These are phyloP conservation scores for Lumbricus terrestris DNA, from an alignment of 2,888 invertebrate species.

Conservation along the genomic window DNA sequence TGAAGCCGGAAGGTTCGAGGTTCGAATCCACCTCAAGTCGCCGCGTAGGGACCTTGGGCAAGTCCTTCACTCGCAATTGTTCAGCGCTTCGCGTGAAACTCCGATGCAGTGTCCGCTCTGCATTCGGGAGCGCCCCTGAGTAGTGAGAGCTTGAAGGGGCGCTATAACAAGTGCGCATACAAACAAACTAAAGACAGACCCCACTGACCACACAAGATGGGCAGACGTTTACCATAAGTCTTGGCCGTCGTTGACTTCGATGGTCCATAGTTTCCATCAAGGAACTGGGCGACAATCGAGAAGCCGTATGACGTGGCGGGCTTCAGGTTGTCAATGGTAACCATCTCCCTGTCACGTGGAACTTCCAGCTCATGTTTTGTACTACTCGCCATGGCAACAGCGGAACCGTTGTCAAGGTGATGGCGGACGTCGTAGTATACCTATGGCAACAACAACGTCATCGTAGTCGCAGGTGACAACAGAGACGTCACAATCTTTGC, in stretches of 20 bases:
- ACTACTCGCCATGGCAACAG: slow-evolving; percentile 36
- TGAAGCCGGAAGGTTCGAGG: too few species aligned
- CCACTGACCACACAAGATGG: too few species aligned
- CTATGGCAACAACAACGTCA: slow-evolving; percentile 37
- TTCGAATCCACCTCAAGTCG: too few species aligned
- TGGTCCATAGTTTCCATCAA: slow-evolving; percentile 47
- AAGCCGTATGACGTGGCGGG: slow-evolving; percentile 55
- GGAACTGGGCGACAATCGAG: slow-evolving; percentile 54
- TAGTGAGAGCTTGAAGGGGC: too few species aligned
- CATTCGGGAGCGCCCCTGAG: too few species aligned
- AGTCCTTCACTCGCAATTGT: too few species aligned
- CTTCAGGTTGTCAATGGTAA: slow-evolving; percentile 46
- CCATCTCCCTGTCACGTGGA: slow-evolving; percentile 43
- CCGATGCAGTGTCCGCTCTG: too few species aligned
- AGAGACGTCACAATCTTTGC: not conserved
- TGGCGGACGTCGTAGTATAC: slow-evolving; percentile 51
- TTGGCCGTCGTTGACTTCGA: slow-evolving; percentile 48
- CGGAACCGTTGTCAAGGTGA: slow-evolving; percentile 44
- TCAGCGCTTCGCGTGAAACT: too few species aligned
- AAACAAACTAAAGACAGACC: too few species aligned
- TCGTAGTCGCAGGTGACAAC: too few species aligned
- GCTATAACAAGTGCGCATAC: too few species aligned
- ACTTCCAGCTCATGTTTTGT: slow-evolving; percentile 38
- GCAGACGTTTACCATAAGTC: slow-evolving; percentile 38
- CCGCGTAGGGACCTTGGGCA: too few species aligned